phyloP scores from a whole-genome alignment of 2,797 vertebrate species.

The Percopsis omiscomaycus region DNA sequence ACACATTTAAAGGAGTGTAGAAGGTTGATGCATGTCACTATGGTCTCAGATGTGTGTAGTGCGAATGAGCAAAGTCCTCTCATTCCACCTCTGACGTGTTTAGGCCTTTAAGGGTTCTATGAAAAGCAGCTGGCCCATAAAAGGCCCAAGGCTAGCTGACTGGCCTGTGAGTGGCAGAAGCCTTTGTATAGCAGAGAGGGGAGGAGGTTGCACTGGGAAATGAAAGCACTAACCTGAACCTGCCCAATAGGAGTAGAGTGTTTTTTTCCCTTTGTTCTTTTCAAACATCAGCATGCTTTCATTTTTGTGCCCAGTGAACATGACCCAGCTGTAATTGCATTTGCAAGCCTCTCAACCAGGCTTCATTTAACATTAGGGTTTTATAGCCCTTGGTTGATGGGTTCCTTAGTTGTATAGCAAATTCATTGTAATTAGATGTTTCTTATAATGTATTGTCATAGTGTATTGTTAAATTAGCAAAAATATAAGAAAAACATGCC shows the following conservation, averaged over 20 bases:
- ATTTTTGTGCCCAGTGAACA: constrained; percentile 69
- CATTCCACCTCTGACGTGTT: constrained; percentile 17
- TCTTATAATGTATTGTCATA: constrained; percentile 13
- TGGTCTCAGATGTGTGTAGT: not conserved
- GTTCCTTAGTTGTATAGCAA: not conserved
- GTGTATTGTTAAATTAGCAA: constrained; percentile 19
- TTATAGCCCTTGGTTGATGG: constrained; percentile 43
- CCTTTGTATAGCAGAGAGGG: constrained; percentile 17
- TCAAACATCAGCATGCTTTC: constrained; percentile 60
- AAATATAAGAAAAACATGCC: constrained; percentile 13
- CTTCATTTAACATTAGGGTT: constrained; percentile 55
- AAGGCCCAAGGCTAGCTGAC: constrained; percentile 19
- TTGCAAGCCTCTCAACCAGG: constrained; percentile 54
- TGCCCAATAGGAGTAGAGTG: constrained; percentile 44
- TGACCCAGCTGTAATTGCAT: constrained; percentile 68
- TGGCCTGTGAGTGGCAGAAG: constrained; percentile 31
- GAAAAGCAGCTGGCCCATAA: constrained; percentile 38
- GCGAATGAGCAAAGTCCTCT: constrained; percentile 7
- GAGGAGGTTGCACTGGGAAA: constrained; percentile 27
- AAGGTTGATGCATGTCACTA: not conserved
- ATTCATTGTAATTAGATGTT: constrained; percentile 21
- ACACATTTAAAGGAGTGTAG: not conserved
- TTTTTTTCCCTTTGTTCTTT: constrained; percentile 10
- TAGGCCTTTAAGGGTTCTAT: constrained; percentile 22
- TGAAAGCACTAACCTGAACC: constrained; percentile 46